Base-by-base conservation (phyloP, 2,113 vertebrate species). In the Zosterops hypoxanthus region DNA sequence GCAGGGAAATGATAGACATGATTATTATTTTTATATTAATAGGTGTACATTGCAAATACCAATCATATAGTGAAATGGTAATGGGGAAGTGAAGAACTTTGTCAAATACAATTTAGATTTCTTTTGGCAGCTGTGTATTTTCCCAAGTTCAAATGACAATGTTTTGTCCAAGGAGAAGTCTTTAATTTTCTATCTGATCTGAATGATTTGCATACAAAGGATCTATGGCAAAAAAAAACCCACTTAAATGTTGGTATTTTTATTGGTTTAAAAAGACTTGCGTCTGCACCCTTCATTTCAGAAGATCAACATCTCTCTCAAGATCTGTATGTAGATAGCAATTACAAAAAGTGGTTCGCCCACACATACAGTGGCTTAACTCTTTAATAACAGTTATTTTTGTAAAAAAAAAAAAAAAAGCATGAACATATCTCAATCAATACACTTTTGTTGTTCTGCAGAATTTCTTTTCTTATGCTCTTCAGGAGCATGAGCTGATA, bases 181-280 rank as follows among this genome's bases (percentile, higher is more conserved):
- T 98, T 97, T 97, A 96, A 97, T 97, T 98, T 98, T 98, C 95
- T 87, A 82, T 92, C 86, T 96, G 95, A 97, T 94, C 90, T 39
- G 31, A 94, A 68, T 91, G 76, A 97, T 96, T 97, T 96, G 93
- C 68, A 95, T 97, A 97, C 95, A 96, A 94, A 97, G 92, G 95
- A 90, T 97, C 95, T 90, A 97, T 94, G 77, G 83, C 82, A 97
- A 91, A 92, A 94, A 94, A 66, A n/a, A 6, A 0, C 1, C 24
- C 42, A 60, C 82, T 95, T 88, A 84, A 91, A 76, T 87, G 86
- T 81, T 88, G 78, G 91, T 88, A 61, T 86, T 96, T 94, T 95
- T 96, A 92, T 92, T 89, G 97, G 95, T 98, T 97, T 96, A 95
- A 95, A 97, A 96, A 97, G 96, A 95, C 97, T 97, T 97, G 93